A percentile compares a stretch with the other conserved stretches of the same genome.
Conservation (phyloP, 1,140 invertebrate species). For the Muscidifurax raptorellus region DNA sequence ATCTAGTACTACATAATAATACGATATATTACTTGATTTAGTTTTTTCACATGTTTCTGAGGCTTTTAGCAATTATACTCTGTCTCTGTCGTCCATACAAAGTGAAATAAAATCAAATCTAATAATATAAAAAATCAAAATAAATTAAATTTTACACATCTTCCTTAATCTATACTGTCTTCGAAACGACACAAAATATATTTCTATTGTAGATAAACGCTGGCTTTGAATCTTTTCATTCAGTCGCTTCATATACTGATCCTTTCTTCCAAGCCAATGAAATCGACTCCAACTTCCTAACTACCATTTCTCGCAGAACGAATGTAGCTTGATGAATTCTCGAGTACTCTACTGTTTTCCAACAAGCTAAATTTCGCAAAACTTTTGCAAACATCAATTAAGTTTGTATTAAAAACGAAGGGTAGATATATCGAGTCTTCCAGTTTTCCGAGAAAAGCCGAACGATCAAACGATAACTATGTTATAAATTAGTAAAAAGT, state of each 20-base stretch:
- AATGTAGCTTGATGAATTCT: neutral
- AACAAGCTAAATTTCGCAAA: neutral
- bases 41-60: neutral
- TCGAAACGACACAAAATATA: neutral
- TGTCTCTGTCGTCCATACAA: neutral
- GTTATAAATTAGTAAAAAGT: neutral
- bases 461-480: slow-evolving; percentile 23
- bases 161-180: neutral
- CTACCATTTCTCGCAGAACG: neutral
- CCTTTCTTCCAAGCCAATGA: slow-evolving; percentile 45
- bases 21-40: neutral
- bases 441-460: slow-evolving; percentile 55
- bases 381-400: neutral
- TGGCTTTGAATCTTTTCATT: neutral
- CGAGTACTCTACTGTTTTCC: neutral
- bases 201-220: neutral
- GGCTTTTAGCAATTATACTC: neutral
- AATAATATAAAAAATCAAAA: neutral
- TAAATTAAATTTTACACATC: neutral
- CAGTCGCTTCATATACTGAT: neutral
- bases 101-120: neutral
- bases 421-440: slow-evolving; percentile 61
- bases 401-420: slow-evolving; percentile 4
- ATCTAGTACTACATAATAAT: neutral
- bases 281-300: neutral